These are phyloP conservation scores for Zaprionus capensis DNA, from an alignment of 1,140 invertebrate species.

Conservation along the genomic window DNA sequence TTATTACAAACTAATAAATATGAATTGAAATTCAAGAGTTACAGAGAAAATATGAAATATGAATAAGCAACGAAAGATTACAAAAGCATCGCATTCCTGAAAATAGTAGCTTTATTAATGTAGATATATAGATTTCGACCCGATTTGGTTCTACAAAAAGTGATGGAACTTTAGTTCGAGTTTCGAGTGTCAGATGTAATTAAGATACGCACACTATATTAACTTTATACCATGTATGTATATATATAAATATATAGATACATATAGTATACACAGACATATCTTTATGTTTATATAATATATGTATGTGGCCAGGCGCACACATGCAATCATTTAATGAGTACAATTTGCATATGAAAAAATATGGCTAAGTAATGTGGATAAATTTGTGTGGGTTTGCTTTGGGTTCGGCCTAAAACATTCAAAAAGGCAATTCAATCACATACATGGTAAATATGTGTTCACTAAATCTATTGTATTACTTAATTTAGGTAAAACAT, in stretches of 20 bases:
- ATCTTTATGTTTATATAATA: neutral
- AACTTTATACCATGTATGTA: neutral
- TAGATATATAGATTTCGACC: neutral
- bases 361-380: neutral
- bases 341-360: slow-evolving; percentile 17
- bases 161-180: slow-evolving; percentile 10
- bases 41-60: slow-evolving; percentile 6
- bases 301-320: neutral
- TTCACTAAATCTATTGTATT: slow-evolving; percentile 13
- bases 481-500: slow-evolving; percentile 22
- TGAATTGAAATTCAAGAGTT: neutral
- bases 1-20: slow-evolving; percentile 15
- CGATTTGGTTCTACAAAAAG: slow-evolving; percentile 5
- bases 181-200: neutral
- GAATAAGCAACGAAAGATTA: neutral
- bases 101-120: neutral
- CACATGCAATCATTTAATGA: slow-evolving; percentile 7
- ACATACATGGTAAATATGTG: neutral
- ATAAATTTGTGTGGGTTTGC: slow-evolving; percentile 16
- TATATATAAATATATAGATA: slow-evolving; percentile 8
- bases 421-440: slow-evolving; percentile 21
- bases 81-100: neutral
- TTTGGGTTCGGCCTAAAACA: slow-evolving; percentile 18
- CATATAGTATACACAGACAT: neutral
- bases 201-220: neutral